phyloP scores from a whole-genome alignment of 2,113 vertebrate species.

The Indicator indicator region DNA sequence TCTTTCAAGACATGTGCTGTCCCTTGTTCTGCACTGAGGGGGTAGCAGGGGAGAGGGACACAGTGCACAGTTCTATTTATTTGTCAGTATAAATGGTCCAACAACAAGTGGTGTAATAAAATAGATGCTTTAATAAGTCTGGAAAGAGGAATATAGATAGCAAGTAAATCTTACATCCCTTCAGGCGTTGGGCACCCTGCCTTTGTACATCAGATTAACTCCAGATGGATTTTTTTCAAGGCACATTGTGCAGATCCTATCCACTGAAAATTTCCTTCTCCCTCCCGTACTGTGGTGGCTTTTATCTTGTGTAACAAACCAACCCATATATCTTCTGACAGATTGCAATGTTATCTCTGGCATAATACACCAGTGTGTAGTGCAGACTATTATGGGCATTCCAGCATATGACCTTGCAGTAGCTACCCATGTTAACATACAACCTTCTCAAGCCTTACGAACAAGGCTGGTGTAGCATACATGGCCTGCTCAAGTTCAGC shows the following conservation, averaged over 20 bases:
- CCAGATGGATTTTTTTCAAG: neutral
- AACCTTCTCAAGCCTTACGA: neutral
- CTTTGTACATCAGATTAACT: neutral
- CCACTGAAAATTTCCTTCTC: neutral
- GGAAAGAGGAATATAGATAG: neutral
- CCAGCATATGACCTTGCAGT: neutral
- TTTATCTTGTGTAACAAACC: neutral
- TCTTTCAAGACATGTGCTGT: neutral
- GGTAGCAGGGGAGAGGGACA: neutral
- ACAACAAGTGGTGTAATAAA: neutral
- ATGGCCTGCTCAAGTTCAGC: neutral
- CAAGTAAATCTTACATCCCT: neutral
- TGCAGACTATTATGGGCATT: neutral
- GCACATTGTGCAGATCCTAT: accelerated
- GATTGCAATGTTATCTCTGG: neutral
- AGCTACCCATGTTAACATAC: neutral
- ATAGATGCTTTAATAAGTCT: neutral
- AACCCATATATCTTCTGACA: neutral
- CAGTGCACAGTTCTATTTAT: neutral
- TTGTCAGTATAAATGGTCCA: neutral
- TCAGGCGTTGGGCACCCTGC: accelerated
- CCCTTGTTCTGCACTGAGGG: neutral
- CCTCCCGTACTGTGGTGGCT: neutral
- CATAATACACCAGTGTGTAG: neutral
- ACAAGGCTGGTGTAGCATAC: neutral